A percentile compares a stretch with the other conserved stretches of the same genome.
phyloP scores from a whole-genome alignment of 1,140 invertebrate species.

The Pachypeltis micranthus region DNA sequence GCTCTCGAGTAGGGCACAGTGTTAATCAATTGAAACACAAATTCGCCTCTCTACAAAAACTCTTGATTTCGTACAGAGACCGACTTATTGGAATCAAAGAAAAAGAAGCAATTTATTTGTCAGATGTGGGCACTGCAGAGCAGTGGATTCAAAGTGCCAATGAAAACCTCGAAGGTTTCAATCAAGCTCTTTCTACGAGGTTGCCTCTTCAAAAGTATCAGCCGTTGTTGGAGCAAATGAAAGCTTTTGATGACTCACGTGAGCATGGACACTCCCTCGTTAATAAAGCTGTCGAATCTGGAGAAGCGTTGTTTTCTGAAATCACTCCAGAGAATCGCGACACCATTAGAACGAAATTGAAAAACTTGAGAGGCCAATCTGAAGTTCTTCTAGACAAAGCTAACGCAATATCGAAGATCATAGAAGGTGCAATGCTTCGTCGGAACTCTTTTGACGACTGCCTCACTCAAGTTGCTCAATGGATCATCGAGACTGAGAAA shows the following conservation, averaged over 20 bases:
- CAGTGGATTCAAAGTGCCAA: slow-evolving; percentile 68
- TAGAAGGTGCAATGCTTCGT: slow-evolving; percentile 75
- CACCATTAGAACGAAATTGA: slow-evolving; percentile 64
- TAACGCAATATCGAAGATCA: slow-evolving; percentile 69
- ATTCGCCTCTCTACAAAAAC: slow-evolving; percentile 63
- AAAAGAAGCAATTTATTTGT: slow-evolving; percentile 42
- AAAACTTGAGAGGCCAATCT: slow-evolving; percentile 65
- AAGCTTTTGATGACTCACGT: slow-evolving; percentile 56
- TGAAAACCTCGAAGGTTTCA: slow-evolving; percentile 52
- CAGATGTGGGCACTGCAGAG: slow-evolving; percentile 55
- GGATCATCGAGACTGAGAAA: slow-evolving; percentile 59
- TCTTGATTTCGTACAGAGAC: slow-evolving; percentile 35
- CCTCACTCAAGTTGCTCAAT: slow-evolving; percentile 62
- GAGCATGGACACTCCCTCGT: slow-evolving; percentile 65
- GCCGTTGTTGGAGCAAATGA: slow-evolving; percentile 55
- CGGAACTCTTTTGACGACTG: slow-evolving; percentile 84
- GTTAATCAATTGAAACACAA: slow-evolving; percentile 62
- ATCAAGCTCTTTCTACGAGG: slow-evolving; percentile 48
- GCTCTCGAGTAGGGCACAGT: slow-evolving; percentile 66
- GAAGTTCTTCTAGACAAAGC: slow-evolving; percentile 73
- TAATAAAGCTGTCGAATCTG: slow-evolving; percentile 68
- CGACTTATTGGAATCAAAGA: slow-evolving; percentile 32
- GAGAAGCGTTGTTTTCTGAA: slow-evolving; percentile 74
- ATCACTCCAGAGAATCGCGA: slow-evolving; percentile 79
- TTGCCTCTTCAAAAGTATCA: slow-evolving; percentile 45